Evolutionary conservation across 2,113 vertebrate genomes (phyloP), one percentile per base, ranked within the genome.

Genomic region (Burhinus oedicnemus): DNA sequence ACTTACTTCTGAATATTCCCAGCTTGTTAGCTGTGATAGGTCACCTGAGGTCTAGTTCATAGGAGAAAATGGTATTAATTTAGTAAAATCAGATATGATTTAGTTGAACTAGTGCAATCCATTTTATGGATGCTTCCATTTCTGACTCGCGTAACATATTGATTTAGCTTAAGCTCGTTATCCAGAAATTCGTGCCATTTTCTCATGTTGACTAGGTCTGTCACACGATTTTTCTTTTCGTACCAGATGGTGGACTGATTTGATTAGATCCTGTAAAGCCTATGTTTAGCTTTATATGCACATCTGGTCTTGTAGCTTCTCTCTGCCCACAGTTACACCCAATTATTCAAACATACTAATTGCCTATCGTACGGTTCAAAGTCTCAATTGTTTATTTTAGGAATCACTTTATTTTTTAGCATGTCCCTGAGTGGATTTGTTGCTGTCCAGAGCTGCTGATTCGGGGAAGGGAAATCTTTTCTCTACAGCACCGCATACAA

Each of bases 281-380:
- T 13, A 12, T 80, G 66, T 72, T 94, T 89, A 65, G 77, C 66
- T 94, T 92, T 89, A 65, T 54, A 27, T 34, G 79, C 82, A 93
- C 85, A 96, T 96, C 85, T 96, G 93, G 82, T 93, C 87, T 81
- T 71, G 36, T 29, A 95, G 83, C 84, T 96, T 94, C 89, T 94
- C 65, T 83, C 72, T 94, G 89, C 83, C 62, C 87, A 58, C 61
- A 72, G 54, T 91, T 94, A 84, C 70, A 91, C 93, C 55, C 52
- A 92, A 65, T 97, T 95, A 93, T 89, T 97, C 91, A 96, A 96
- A 92, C n/a, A 57, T 32, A 76, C 40, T 89, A 94, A 92, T 84
- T 94, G 81, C 86, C 66, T 87, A 89, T 93, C 14, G 2, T 82
- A 82, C 0, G 0, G 30, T 89, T 95, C 0, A 25, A 92, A 95